phyloP scores from a whole-genome alignment of 30 jellyfish, hydroid and myxozoan genomes.

The Hydra vulgaris region DNA sequence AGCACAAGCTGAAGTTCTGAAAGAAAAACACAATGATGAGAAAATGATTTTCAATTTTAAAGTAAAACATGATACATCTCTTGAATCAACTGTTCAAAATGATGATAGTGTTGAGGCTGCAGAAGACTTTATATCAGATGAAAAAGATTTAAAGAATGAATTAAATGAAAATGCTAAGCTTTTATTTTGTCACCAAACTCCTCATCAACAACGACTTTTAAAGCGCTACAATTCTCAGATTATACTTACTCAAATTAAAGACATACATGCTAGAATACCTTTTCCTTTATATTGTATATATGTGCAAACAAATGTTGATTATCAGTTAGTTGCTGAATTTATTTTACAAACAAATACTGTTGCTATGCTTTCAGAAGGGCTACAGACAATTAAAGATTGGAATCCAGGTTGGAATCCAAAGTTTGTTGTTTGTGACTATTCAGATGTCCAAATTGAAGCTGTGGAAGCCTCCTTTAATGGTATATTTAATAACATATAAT shows the following conservation, averaged over 20 bases:
- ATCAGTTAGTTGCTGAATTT: slow-evolving; percentile 30
- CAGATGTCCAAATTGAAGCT: slow-evolving; percentile 22
- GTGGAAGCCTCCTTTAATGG: slow-evolving; percentile 25
- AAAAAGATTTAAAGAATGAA: not conserved
- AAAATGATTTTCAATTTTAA: slow-evolving; percentile 22
- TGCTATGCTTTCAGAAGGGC: slow-evolving; percentile 21
- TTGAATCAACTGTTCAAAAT: slow-evolving; percentile 8
- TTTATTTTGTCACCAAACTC: slow-evolving; percentile 30
- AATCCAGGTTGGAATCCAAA: slow-evolving; percentile 38
- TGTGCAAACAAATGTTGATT: slow-evolving; percentile 31
- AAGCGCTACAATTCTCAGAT: slow-evolving; percentile 19
- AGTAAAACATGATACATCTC: slow-evolving; percentile 4
- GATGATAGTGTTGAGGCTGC: slow-evolving; percentile 23
- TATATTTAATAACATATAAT: not conserved
- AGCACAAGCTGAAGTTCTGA: slow-evolving; percentile 18
- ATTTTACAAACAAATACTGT: slow-evolving; percentile 10
- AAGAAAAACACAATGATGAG: slow-evolving; percentile 23
- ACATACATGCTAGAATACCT: slow-evolving; percentile 24
- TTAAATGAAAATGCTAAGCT: slow-evolving; percentile 22
- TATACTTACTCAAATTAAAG: slow-evolving; percentile 18
- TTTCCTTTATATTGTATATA: slow-evolving; percentile 21
- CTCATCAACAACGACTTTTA: slow-evolving; percentile 28
- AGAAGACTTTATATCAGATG: not conserved
- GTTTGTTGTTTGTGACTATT: slow-evolving; percentile 18
- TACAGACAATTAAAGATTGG: slow-evolving; percentile 34